Percentiles rank a stretch among this genome's conserved stretches.
Conservation (phyloP, 2,113 vertebrate genomes). For the Phoxinus phoxinus region DNA sequence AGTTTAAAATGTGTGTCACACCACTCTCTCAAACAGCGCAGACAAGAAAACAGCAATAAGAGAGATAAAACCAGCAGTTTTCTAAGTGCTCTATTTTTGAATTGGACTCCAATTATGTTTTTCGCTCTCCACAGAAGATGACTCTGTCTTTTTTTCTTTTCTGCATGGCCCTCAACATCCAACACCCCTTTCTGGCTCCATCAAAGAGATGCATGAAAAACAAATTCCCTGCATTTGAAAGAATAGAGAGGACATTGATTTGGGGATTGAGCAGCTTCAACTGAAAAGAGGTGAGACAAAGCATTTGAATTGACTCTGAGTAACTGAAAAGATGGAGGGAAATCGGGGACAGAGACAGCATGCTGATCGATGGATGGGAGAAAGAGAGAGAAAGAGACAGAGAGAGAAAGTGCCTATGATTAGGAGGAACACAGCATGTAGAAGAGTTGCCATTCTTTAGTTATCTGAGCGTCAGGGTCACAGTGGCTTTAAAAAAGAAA, state of each 20-base stretch:
- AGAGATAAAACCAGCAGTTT: slow-evolving; percentile 23
- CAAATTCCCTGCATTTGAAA: slow-evolving; percentile 51
- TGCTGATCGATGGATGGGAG: slow-evolving; percentile 46
- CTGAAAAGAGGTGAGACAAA: slow-evolving; percentile 52
- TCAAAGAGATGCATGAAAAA: slow-evolving; percentile 43
- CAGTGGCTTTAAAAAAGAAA: slow-evolving; percentile 38
- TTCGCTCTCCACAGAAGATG: neutral
- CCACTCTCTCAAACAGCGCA: neutral
- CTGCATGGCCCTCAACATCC: slow-evolving; percentile 4
- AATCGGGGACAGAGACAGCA: slow-evolving; percentile 36
- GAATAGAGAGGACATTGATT: slow-evolving; percentile 58
- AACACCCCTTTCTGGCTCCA: slow-evolving; percentile 27
- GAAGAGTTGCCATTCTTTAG: slow-evolving; percentile 38
- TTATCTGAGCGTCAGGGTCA: slow-evolving; percentile 44
- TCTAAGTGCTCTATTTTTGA: slow-evolving; percentile 42
- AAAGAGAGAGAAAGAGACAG: neutral
- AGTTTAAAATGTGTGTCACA: slow-evolving; percentile 44
- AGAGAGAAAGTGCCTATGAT: slow-evolving; percentile 39
- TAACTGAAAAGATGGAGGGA: slow-evolving; percentile 44
- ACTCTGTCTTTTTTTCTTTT: slow-evolving; percentile 31
- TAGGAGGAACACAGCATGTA: slow-evolving; percentile 31
- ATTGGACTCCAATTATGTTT: slow-evolving; percentile 44
- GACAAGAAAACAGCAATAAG: slow-evolving; percentile 30
- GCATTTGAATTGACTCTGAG: slow-evolving; percentile 20
- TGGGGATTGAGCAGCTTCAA: slow-evolving; percentile 48